Evolutionary conservation across 2,113 vertebrate genomes (phyloP), one percentile per base, ranked within the genome.

Genomic region (Hymenochirus boettgeri): DNA sequence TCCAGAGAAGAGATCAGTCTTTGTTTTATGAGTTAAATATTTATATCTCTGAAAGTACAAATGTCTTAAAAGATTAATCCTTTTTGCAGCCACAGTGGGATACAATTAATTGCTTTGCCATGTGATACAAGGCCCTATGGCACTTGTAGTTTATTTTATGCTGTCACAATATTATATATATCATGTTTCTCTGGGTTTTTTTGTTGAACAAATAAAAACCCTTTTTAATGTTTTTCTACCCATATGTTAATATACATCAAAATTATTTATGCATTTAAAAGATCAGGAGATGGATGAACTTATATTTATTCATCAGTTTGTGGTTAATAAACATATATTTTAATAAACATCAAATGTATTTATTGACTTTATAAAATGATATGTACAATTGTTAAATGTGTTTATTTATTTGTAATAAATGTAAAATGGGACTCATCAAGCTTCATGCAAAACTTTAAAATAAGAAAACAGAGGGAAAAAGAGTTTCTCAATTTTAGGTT

Each of bases 91-190:
- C 22, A 39, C 9, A 7, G 48, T 12, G 17, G 22, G 18, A 26
- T 18, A 15, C 61, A 42, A 53, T 39, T 53, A 62, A 62, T 53
- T 12, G 8, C 48, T 53, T 53, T 62, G 21, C 61, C 29, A 53
- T 53, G 61, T 62, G 37, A 12, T 53, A 62, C 61, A 27, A 35
- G 39, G 33, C 61, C 61, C 50, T 9, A 8, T 62, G 61, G 50
- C 33, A 8, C 33, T 26, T 9, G 18, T 19, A 4, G 37, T 48
- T 53, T 62, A 26, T 53, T 62, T 62, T 53, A 37, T 35, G 22
- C 29, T 53, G 50, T 62, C 61, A 39, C 46, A 12, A 22, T 25
- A 11, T 53, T 18, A 51, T 53, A 62, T 53, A 53, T 53, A 62
- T 52, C 53, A 39, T 25, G 46, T 61, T 61, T 61, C 33, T 62